Base-by-base conservation (phyloP, 2,888 invertebrate species). In the Urechis unicinctus region DNA sequence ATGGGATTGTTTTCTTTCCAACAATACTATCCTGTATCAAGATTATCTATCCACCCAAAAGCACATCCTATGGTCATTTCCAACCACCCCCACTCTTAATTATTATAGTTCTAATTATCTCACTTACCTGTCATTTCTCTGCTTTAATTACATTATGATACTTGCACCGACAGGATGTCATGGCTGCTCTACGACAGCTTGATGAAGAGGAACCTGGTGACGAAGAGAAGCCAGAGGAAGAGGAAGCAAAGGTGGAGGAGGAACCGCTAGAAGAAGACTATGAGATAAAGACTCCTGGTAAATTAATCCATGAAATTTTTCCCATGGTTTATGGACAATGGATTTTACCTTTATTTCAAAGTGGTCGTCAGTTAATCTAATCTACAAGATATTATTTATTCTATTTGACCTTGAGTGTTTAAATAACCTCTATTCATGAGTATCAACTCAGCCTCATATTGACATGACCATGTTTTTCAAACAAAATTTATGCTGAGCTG, bases 281-380 rank as follows among this genome's bases (percentile, higher is more conserved):
- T 26, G 70, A 73, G 56, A 69, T 72, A 4, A 55, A 59, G 50
- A 69, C 73, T 28, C 75, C 75, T 61, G 73, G 74, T 73, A 47
- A 47, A n/a, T n/a, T n/a, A 36, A 13, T 13, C 31, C 1, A 29
- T n/a, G n/a, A n/a, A n/a, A n/a, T n/a, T n/a, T n/a, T n/a, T n/a
- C n/a, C n/a, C n/a, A n/a, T n/a, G n/a, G n/a, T n/a, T n/a, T n/a
- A n/a, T n/a, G n/a, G n/a, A n/a, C n/a, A n/a, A n/a, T n/a, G n/a
- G n/a, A n/a, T n/a, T n/a, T n/a, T n/a, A n/a, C n/a, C n/a, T n/a
- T n/a, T n/a, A n/a, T n/a, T n/a, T n/a, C n/a, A n/a, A n/a, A n/a
- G n/a, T n/a, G n/a, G n/a, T n/a, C n/a, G n/a, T n/a, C n/a, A n/a
- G n/a, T n/a, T n/a, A n/a, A n/a, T n/a, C n/a, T n/a, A n/a, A n/a